phyloP scores from a whole-genome alignment of 2,888 invertebrate species.

The Agriotes lineatus region DNA sequence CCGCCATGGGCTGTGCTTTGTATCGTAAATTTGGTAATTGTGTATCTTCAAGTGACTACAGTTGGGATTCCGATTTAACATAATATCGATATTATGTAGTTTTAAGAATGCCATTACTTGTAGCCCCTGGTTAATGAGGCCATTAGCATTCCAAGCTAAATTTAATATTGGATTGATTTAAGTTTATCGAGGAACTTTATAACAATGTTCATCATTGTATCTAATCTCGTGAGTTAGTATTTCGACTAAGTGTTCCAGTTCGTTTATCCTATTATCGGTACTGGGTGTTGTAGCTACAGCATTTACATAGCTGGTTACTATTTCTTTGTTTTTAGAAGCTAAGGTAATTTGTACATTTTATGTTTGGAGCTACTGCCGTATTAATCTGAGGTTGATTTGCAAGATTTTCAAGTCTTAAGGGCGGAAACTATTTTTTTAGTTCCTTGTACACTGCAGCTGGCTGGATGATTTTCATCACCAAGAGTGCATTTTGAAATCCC shows the following conservation, averaged over 20 bases:
- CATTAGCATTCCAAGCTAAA: no score
- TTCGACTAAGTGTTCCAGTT: no score
- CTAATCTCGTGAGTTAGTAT: neutral
- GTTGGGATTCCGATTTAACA: no score
- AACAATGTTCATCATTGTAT: conserved; percentile 12
- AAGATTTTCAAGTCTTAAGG: neutral
- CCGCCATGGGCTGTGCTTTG: neutral
- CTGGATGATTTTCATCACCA: conserved; percentile 3
- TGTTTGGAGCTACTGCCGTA: neutral
- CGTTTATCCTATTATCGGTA: no score
- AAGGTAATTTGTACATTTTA: neutral
- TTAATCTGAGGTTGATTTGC: neutral
- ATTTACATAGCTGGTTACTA: neutral
- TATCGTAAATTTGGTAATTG: neutral
- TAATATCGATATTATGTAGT: neutral
- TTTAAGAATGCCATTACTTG: neutral
- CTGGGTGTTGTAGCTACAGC: no score
- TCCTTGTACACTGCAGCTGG: conserved; percentile 4
- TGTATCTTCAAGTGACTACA: neutral
- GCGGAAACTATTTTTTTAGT: conserved; percentile 6
- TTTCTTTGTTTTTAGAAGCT: neutral
- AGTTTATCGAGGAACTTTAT: no score
- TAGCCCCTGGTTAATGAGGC: neutral
- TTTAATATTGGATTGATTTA: neutral
- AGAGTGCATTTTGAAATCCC: neutral